These are phyloP conservation scores for Pitta sordida DNA, from an alignment of 2,113 vertebrate genomes.

Conservation along the genomic window DNA sequence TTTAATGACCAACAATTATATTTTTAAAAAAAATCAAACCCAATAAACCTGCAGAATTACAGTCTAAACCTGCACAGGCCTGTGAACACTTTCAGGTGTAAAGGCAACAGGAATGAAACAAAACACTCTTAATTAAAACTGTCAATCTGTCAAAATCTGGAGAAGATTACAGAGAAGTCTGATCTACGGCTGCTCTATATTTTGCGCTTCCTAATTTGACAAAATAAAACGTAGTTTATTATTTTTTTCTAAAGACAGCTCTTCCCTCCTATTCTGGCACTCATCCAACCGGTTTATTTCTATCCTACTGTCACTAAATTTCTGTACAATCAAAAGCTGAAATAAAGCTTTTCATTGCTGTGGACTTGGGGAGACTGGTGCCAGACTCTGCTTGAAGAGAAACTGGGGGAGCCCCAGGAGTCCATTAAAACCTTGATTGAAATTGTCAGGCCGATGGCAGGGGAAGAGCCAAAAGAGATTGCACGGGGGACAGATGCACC, in stretches of 20 bases:
- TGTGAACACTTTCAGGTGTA: not conserved
- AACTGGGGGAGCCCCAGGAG: slow-evolving; percentile 1
- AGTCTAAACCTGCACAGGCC: slow-evolving; percentile 6
- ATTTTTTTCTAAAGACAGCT: not conserved
- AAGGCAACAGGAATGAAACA: slow-evolving; percentile 7
- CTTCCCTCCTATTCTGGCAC: not conserved
- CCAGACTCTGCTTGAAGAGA: not conserved
- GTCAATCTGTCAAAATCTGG: slow-evolving; percentile 7
- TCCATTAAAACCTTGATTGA: slow-evolving; percentile 15
- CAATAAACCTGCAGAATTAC: not conserved
- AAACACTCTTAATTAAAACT: slow-evolving; percentile 24
- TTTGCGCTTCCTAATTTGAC: not conserved
- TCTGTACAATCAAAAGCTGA: slow-evolving; percentile 8
- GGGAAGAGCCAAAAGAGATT: not conserved
- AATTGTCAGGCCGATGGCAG: not conserved
- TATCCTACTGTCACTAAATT: not conserved
- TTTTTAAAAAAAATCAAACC: not conserved
- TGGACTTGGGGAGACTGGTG: not conserved
- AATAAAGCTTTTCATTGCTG: slow-evolving; percentile 10
- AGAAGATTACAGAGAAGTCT: not conserved
- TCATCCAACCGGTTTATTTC: not conserved
- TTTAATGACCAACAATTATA: slow-evolving; percentile 31
- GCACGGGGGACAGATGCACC: not conserved
- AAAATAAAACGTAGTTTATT: not conserved
- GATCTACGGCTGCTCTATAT: not conserved